Evolutionary conservation across 2,888 invertebrate genomes (phyloP), one percentile per base, ranked within the genome.

Genomic region (Drosophila ezoana): DNA sequence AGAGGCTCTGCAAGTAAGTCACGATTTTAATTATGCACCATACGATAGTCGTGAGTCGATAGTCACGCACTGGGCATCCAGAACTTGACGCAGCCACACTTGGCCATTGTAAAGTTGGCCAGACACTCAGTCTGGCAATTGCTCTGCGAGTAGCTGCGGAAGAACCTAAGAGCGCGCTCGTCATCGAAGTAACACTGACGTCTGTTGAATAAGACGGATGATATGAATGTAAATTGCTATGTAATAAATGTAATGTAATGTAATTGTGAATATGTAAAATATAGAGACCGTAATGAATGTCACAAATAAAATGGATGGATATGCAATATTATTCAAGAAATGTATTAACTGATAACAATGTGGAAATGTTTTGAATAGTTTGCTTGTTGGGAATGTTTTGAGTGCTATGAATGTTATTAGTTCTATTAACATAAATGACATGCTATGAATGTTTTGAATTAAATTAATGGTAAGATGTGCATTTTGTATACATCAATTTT

Each of bases 111-210:
- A 74, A 93, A 95, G 91, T 96, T 95, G 2, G 95, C 93, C 59
- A 95, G 91, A 74, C 96, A 96, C 90, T 96, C 96, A 76, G 95
- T 93, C 86, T 95, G 94, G 87, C 96, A 96, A 91, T 95, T 96
- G 60, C 94, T 93, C 90, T 96, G 95, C 0, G 95, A 95, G 90
- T 96, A 96, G 28, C 94, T 93, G 87, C 94, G 94, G 89, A 94
- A 96, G 89, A 93, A 95, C 28, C 93, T 92, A 54, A 96, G 92
- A 71, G 93, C 93, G 5, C 95, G 93, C 86, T 96, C 96, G 57
- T 92, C 93, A 62, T 95, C 94, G 87, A 95, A 95, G 90, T 93
- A 95, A 79, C 95, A 96, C 83, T 95, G 94, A 9, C 95, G 93
- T 60, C 95, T 91, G 49, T 23, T 40, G 18, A 37, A 14, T 14